Percentiles rank a stretch among this genome's conserved stretches.
Conservation (phyloP, 2,888 invertebrate species). For the Tachystola acroxantha region DNA sequence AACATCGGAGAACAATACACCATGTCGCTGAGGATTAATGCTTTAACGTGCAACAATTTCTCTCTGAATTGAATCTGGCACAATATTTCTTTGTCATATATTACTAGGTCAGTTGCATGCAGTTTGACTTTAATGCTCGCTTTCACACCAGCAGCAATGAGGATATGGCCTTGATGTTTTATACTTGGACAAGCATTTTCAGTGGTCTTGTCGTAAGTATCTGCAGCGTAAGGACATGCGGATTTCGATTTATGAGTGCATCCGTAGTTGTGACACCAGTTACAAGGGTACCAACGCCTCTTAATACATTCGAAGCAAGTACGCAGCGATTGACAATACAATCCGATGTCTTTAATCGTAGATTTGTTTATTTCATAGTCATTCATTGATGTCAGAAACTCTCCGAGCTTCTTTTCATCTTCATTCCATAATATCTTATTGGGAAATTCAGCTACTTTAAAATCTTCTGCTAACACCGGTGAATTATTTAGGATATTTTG, state of each 20-base stretch:
- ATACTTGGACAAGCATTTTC: slow-evolving; percentile 28
- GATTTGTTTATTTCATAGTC: not conserved
- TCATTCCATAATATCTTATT: not conserved
- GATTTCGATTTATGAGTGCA: slow-evolving; percentile 27
- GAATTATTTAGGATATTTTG: not conserved
- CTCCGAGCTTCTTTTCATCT: not conserved
- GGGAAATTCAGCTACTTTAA: not conserved
- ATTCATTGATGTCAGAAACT: not conserved
- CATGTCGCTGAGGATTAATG: slow-evolving; percentile 24
- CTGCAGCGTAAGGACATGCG: slow-evolving; percentile 21
- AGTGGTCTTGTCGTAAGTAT: slow-evolving; percentile 8
- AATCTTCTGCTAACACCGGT: not conserved
- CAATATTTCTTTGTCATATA: slow-evolving; percentile 32
- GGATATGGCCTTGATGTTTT: slow-evolving; percentile 25
- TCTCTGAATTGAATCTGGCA: slow-evolving; percentile 29
- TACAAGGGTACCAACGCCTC: slow-evolving; percentile 27
- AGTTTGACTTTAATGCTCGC: slow-evolving; percentile 31
- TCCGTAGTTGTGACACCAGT: slow-evolving; percentile 43
- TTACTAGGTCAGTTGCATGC: slow-evolving; percentile 27
- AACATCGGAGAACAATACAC: slow-evolving; percentile 32
- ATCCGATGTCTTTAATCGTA: not conserved
- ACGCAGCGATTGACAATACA: slow-evolving; percentile 25
- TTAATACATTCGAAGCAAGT: slow-evolving; percentile 34
- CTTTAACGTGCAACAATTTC: slow-evolving; percentile 26
- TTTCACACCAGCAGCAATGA: slow-evolving; percentile 26